Evolutionary conservation across 2,113 vertebrate species (phyloP), one percentile per base, ranked within the genome.

Genomic region (Trichomycterus rosablanca): DNA sequence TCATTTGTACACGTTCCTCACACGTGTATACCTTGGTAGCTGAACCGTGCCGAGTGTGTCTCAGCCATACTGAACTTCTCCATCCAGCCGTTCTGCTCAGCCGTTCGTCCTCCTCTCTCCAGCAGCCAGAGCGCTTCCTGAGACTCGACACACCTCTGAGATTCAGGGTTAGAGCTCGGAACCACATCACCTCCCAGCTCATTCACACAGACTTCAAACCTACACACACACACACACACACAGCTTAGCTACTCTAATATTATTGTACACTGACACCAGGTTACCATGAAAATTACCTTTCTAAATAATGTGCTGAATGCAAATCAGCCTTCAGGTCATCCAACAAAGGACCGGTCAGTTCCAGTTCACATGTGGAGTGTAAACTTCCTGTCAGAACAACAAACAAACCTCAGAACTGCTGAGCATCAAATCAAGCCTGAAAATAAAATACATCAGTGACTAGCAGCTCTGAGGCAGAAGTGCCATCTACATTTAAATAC

Each of bases 101-200:
- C 12, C 15, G 4, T 14, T 1, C 51, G 43, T 32, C 59, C 50
- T 4, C 62, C 42, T 3, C 73, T 42, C 1, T 67, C 66, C 5
- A 74, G 52, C 48, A 75, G 39, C 32, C 42, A 59, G 3, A 34
- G 1, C 11, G 28, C 14, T 24, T 79, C 76, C 20, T 72, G 59
- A 23, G 10, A 32, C 19, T 77, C 63, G 1, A 49, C 14, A 45
- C 55, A 60, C 5, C 37, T 46, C 54, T 73, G 54, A 18, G 81
- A 85, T 39, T 70, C 67, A 0, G 80, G 77, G 34, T 82, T 78
- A 63, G 83, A 84, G 71, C 81, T 84, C 37, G 76, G 72, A 55
- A 80, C 68, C 48, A 73, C 39, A 22, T 82, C 72, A 9, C 12
- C 37, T 40, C 37, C 52, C 66, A 40, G 34, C 4, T 15, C 65